Conservation (phyloP, 2,797 vertebrate genomes). For the Poeciliopsis infans region DNA sequence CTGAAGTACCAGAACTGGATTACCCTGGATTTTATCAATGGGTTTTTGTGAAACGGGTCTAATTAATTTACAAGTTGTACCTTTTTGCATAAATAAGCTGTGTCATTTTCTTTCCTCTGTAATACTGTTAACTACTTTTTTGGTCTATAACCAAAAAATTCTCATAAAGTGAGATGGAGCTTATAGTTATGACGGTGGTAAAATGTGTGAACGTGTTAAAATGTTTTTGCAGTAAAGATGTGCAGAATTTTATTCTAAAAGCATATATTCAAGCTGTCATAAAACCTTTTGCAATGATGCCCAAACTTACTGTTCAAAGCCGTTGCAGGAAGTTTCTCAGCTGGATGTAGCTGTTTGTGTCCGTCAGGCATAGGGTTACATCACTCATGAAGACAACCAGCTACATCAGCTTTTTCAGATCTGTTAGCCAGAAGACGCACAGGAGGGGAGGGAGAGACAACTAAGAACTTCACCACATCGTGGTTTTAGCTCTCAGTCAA, state of each 20-base stretch:
- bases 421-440: slow-evolving; percentile 55
- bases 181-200: too few species aligned
- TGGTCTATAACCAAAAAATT: background rate
- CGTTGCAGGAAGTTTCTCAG: slow-evolving; percentile 63
- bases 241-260: slow-evolving; percentile 5
- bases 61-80: background rate
- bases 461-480: slow-evolving; percentile 61
- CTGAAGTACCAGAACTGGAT: background rate
- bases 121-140: background rate
- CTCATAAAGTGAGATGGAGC: background rate
- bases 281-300: background rate
- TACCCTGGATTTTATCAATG: background rate
- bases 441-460: slow-evolving; percentile 38
- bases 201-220: background rate
- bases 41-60: background rate
- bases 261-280: background rate
- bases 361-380: slow-evolving; percentile 60
- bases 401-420: slow-evolving; percentile 71
- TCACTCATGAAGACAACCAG: slow-evolving; percentile 63
- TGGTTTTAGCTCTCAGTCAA: slow-evolving; percentile 52
- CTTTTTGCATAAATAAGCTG: background rate
- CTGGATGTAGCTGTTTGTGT: slow-evolving; percentile 70
- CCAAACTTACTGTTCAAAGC: background rate
- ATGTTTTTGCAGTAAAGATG: slow-evolving; percentile 26
- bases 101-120: background rate